Evolutionary conservation across 2,797 vertebrate species (phyloP), one percentile per base, ranked within the genome.

Genomic region (Gymnopithys bicolor): DNA sequence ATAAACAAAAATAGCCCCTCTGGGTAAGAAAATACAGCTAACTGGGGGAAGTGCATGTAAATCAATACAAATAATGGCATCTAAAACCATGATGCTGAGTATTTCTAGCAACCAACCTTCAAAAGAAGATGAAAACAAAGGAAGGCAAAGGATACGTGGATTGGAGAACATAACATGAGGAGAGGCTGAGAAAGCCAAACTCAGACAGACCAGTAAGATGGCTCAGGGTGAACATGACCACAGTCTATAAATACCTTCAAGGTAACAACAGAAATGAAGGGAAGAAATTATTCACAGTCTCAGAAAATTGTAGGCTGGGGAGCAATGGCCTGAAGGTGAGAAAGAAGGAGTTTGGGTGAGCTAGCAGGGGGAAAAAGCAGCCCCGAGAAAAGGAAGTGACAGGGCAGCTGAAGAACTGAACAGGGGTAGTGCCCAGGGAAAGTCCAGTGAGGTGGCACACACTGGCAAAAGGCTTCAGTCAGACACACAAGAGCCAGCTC

Each of bases 181-280:
- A 69, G 49, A 86, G 45, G 67, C 94, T 86, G 88, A 94, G 88
- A 89, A 88, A 91, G 82, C 60, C 62, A 41, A 64, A 94, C 75
- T 95, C 81, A 85, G 30, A 39, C 59, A 67, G 81, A 53, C 76
- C 80, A 37, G 37, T 23, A 70, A 84, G 48, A 66, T 1, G 12
- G 81, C 86, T 93, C 84, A 30, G 71, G 75, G 91, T 94, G 59
- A 96, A 76, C 77, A 93, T 27, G 83, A 91, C 92, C 87, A 75
- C 30, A 66, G 82, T 85, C 81, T 93, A 93, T 52, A 93, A 94
- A 96, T 92, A 95, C 93, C 87, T 94, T 76, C 93, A 93, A 95
- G 90, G 80, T 88, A 96, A 95, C 87, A 94, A 91, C 9, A 95
- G 86, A 94, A 93, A 94, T 28, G 49, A 94, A 91, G 71, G 69